Percentiles rank a stretch among this genome's conserved stretches.
Conservation (phyloP, 2,888 invertebrate species). For the Hirtodrosophila duncani region DNA sequence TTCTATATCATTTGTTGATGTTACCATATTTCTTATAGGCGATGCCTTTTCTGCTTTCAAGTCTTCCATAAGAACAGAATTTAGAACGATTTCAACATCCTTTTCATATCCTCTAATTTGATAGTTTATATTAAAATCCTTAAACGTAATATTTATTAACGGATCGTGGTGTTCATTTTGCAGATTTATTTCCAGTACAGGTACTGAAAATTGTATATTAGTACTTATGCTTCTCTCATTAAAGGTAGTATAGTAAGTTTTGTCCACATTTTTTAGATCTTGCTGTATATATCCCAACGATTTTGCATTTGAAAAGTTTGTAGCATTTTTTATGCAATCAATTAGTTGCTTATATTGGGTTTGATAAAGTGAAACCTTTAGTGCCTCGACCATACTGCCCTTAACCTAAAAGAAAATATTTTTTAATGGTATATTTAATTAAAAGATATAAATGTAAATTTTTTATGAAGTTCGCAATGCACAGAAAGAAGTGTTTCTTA, state of each 20-base stretch:
- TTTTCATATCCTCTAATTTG: constrained; percentile 86
- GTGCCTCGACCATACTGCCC: constrained; percentile 89
- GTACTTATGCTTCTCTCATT: constrained; percentile 46
- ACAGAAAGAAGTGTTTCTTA: too few relatives aligned
- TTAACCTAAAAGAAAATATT: constrained; percentile 79
- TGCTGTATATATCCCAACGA: constrained; percentile 22
- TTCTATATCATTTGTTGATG: constrained; percentile 74
- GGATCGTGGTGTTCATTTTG: constrained; percentile 87
- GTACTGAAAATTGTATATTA: constrained; percentile 84
- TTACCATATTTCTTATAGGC: constrained; percentile 90
- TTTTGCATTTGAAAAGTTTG: constrained; percentile 47
- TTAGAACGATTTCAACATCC: constrained; percentile 87
- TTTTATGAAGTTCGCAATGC: too few relatives aligned
- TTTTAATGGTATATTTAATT: background rate
- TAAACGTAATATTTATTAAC: constrained; percentile 90
- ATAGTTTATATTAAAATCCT: constrained; percentile 88
- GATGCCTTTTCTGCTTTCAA: constrained; percentile 87
- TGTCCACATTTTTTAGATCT: constrained; percentile 21
- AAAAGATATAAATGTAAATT: too few relatives aligned
- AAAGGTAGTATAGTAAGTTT: constrained; percentile 3
- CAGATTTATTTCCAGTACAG: constrained; percentile 86
- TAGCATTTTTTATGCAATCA: constrained; percentile 81
- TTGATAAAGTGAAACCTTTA: constrained; percentile 91
- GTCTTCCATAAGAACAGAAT: constrained; percentile 94
- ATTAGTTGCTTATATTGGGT: constrained; percentile 94